Conservation (phyloP, 2,888 invertebrate genomes). For the Diachrysia chrysitis region DNA sequence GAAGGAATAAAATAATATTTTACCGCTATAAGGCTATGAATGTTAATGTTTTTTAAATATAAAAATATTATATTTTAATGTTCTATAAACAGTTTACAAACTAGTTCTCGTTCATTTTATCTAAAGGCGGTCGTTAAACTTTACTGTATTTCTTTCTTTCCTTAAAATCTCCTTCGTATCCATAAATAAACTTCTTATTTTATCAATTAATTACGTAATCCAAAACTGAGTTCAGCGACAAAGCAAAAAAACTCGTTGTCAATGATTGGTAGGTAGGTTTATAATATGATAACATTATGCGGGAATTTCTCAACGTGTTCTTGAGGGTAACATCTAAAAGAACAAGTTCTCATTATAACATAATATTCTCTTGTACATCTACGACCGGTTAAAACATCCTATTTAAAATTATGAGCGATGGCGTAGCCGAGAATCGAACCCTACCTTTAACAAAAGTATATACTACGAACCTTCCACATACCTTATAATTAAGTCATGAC, state of each 20-base stretch:
- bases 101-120: not conserved
- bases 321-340: constrained; percentile 17
- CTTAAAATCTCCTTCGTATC: not conserved
- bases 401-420: constrained; percentile 23
- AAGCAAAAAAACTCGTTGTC: constrained; percentile 7
- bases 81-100: not conserved
- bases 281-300: constrained; percentile 23
- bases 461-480: not conserved
- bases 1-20: not conserved
- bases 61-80: not conserved
- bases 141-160: constrained; percentile 13
- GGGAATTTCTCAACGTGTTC: constrained; percentile 33
- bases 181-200: not conserved
- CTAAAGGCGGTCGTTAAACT: constrained; percentile 22
- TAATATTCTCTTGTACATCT: constrained; percentile 21
- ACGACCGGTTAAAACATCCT: constrained; percentile 47
- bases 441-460: not conserved
- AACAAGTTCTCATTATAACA: constrained; percentile 46
- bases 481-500: constrained; percentile 1
- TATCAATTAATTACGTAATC: constrained; percentile 7
- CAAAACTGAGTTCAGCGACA: not conserved
- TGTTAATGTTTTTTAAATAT: no score
- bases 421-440: not conserved
- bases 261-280: constrained; percentile 5
- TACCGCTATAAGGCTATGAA: constrained; percentile 4